phyloP scores from a whole-genome alignment of 2,888 invertebrate species.

The Trichacis sp. region DNA sequence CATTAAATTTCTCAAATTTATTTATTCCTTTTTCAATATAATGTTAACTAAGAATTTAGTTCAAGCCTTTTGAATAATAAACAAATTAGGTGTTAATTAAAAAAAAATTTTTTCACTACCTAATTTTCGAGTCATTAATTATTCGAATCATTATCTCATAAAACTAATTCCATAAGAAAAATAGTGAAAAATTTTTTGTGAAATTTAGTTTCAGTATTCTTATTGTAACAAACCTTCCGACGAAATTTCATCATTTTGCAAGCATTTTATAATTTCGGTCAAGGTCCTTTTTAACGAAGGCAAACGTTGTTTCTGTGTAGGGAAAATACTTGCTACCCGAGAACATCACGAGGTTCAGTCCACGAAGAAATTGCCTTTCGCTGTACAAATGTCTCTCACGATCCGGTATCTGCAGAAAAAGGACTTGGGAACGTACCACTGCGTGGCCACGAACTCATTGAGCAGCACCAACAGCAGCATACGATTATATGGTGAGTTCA shows the following conservation, averaged over 20 bases:
- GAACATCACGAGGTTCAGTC: constrained; percentile 83
- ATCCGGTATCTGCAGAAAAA: constrained; percentile 80
- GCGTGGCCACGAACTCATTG: constrained; percentile 78
- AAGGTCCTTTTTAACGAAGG: neutral
- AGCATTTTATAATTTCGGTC: too few relatives aligned
- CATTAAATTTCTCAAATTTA: too few relatives aligned
- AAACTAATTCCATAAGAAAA: too few relatives aligned
- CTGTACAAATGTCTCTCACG: constrained; percentile 84
- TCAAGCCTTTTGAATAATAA: too few relatives aligned
- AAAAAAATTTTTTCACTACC: too few relatives aligned
- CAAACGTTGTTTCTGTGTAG: neutral
- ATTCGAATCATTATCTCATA: too few relatives aligned
- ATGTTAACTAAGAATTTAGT: neutral
- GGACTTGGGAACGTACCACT: constrained; percentile 86
- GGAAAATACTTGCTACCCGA: constrained; percentile 64
- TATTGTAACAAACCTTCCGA: too few relatives aligned
- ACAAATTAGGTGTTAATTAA: too few relatives aligned
- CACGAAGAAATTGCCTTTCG: constrained; percentile 76
- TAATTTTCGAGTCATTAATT: too few relatives aligned
- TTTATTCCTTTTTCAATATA: neutral
- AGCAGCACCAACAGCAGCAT: constrained; percentile 91
- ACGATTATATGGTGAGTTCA: constrained; percentile 82
- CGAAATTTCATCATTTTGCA: too few relatives aligned
- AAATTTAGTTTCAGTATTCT: too few relatives aligned
- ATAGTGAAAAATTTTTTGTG: too few relatives aligned